A percentile compares a stretch with the other conserved stretches of the same genome.
These are phyloP conservation scores for Crotalus horridus DNA, from an alignment of 2,113 vertebrate genomes.

Conservation along the genomic window DNA sequence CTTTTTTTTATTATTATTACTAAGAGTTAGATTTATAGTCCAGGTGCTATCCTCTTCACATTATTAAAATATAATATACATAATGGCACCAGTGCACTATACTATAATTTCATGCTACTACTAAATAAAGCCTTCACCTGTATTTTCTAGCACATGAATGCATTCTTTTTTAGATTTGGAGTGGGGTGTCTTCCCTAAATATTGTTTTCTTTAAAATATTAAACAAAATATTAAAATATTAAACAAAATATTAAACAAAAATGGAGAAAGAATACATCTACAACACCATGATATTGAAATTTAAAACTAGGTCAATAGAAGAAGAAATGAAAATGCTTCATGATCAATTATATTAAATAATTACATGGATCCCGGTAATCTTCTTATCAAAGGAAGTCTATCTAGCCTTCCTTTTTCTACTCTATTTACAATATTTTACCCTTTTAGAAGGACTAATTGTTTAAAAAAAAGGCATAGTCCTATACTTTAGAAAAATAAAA, in stretches of 20 bases:
- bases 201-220: constrained; percentile 37
- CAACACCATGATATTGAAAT: neutral
- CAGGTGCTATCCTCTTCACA: constrained; percentile 17
- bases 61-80: constrained; percentile 43
- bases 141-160: neutral
- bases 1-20: constrained; percentile 21
- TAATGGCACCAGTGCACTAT: neutral
- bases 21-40: constrained; percentile 8
- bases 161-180: constrained; percentile 13
- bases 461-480: neutral
- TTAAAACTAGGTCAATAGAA: constrained; percentile 26
- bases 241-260: constrained; percentile 28
- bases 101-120: constrained; percentile 2
- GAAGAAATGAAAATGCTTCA: constrained; percentile 39
- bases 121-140: neutral
- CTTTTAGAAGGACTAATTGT: neutral
- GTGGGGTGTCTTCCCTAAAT: neutral
- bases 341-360: constrained; percentile 17
- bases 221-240: neutral
- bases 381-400: neutral
- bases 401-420: constrained; percentile 13
- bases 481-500: constrained; percentile 6
- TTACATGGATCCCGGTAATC: constrained; percentile 36
- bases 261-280: constrained; percentile 31
- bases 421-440: constrained; percentile 17